phyloP scores from a whole-genome alignment of 1,140 invertebrate species.

The Limonius californicus region DNA sequence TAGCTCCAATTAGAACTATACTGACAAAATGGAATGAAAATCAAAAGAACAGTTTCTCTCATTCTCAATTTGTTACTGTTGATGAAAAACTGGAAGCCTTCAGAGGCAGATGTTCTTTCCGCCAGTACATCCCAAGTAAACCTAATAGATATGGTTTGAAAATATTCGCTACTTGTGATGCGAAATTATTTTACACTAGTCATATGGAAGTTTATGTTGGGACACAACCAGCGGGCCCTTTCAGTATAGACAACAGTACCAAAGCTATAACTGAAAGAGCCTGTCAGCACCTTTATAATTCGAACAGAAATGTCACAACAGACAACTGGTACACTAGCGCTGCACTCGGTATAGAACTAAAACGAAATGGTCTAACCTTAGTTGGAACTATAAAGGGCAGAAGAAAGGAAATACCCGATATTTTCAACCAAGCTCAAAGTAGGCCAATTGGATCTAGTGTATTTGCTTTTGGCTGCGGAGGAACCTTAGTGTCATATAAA shows the following conservation, averaged over 20 bases:
- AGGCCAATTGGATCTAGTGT: not conserved
- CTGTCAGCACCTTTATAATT: not conserved
- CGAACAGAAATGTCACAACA: conserved; percentile 20
- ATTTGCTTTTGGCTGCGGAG: not conserved
- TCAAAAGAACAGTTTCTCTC: too few species aligned
- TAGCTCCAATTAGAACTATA: too few species aligned
- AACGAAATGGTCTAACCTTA: not conserved
- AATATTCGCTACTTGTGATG: conserved; percentile 37
- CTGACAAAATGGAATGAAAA: too few species aligned
- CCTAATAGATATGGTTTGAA: conserved; percentile 49
- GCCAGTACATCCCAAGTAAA: too few species aligned
- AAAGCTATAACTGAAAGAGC: not conserved
- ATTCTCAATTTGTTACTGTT: too few species aligned
- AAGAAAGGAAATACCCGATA: not conserved
- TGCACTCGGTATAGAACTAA: not conserved
- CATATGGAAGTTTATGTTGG: conserved; percentile 40
- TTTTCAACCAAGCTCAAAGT: not conserved
- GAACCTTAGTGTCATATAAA: not conserved
- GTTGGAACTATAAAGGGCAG: not conserved
- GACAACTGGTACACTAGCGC: conserved; percentile 25
- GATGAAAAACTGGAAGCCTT: too few species aligned
- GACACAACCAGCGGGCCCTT: conserved; percentile 12
- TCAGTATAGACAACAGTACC: not conserved
- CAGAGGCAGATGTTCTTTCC: too few species aligned
- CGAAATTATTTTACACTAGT: conserved; percentile 33